phyloP scores from a whole-genome alignment of 2,888 invertebrate genomes.

The Trisateles emortualis region DNA sequence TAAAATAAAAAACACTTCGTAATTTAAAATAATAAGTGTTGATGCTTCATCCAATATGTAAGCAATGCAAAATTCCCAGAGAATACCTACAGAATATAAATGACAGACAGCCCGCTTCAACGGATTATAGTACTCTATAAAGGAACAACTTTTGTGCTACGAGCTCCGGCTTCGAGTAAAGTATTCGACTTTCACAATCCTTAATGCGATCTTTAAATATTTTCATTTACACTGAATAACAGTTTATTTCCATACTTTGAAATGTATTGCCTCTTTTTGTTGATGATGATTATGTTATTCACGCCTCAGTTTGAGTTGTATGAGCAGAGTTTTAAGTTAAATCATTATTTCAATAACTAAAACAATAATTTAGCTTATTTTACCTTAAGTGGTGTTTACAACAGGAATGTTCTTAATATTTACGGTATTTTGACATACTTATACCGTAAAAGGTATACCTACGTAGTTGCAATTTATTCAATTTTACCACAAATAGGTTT shows the following conservation, averaged over 20 bases:
- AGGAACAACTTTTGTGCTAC: slow-evolving; percentile 35
- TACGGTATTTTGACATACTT: too few relatives aligned
- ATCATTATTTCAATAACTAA: too few relatives aligned
- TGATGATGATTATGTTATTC: neutral
- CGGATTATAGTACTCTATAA: slow-evolving; percentile 45
- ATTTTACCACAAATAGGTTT: too few relatives aligned
- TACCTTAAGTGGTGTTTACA: too few relatives aligned
- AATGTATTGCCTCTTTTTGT: slow-evolving; percentile 8
- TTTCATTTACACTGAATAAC: slow-evolving; percentile 39
- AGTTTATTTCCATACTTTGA: slow-evolving; percentile 12
- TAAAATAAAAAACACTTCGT: slow-evolving; percentile 10
- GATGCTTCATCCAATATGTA: slow-evolving; percentile 36
- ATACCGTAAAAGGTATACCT: too few relatives aligned
- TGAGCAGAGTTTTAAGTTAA: too few relatives aligned
- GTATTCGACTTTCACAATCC: slow-evolving; percentile 30
- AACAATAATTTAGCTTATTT: neutral
- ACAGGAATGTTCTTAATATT: too few relatives aligned
- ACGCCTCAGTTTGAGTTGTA: neutral
- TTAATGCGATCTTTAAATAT: slow-evolving; percentile 41
- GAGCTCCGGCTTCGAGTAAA: slow-evolving; percentile 15
- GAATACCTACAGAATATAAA: slow-evolving; percentile 43
- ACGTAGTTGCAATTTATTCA: too few relatives aligned
- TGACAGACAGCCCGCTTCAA: slow-evolving; percentile 34
- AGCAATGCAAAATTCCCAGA: slow-evolving; percentile 35
- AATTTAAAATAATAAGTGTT: slow-evolving; percentile 33